Evolutionary conservation across 2,113 vertebrate genomes (phyloP), one percentile per base, ranked within the genome.

Genomic region (Platycercus adscitus): DNA sequence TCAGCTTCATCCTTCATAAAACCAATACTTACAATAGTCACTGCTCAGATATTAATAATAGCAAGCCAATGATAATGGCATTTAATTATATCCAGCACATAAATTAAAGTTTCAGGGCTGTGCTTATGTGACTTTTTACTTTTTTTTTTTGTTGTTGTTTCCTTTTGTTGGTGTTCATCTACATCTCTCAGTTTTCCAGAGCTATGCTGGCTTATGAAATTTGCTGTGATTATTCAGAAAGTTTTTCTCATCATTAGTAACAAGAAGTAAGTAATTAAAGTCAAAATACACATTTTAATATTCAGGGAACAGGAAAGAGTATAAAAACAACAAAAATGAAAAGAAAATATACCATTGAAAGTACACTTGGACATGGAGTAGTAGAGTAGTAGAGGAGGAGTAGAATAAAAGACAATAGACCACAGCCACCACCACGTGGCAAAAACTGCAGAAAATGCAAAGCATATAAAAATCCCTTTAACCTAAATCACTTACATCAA

Each of bases 41-140:
- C 72, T 95, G 69, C 53, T 96, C 92, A 93, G 91, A 95, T 93
- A 96, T 95, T 93, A 97, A 86, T 68, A 90, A 92, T 68, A 92
- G 44, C 44, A 95, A 96, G 28, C 7, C 96, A 97, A 94, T 13
- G 15, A 76, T 81, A 88, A 91, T 87, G 12, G 6, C 6, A 91
- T 95, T 97, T 96, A 95, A 94, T 71, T 71, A 94, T 95, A 97
- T 95, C 61, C 65, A 95, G 76, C 37, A 88, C 37, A 75, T 68
- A 94, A 93, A 84, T 95, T 77, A 95, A 90, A 5, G 33, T 94
- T 97, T 83, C 86, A 91, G 39, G 53, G 66, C 43, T 73, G 60
- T 86, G 56, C 20, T 93, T 95, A 70, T 73, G 58, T 65, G 75
- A 60, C 89, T 50, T 92, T 39, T 68, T 94, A 86, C 37, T 91